These are phyloP conservation scores for Caenorhabditis latens DNA, from an alignment of 1,140 invertebrate species.

Conservation along the genomic window DNA sequence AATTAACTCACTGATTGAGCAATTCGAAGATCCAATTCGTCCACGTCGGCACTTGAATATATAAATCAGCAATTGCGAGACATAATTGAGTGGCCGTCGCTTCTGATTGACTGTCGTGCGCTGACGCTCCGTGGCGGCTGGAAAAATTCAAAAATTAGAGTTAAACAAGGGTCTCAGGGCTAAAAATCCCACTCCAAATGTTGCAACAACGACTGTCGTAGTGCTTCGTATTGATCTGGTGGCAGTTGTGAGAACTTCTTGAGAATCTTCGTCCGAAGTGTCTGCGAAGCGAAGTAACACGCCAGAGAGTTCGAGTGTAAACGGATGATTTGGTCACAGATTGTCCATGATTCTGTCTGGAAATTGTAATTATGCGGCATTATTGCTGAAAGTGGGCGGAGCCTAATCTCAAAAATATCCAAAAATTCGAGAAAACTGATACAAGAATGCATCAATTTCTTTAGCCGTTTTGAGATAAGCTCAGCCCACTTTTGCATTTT, in stretches of 20 bases:
- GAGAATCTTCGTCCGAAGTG: conserved; percentile 86
- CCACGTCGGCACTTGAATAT: conserved; percentile 94
- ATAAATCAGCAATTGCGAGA: conserved; percentile 90
- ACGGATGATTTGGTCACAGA: conserved; percentile 91
- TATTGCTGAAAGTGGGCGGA: neutral
- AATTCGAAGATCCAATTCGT: conserved; percentile 88
- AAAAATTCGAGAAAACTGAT: no score
- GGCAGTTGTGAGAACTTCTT: conserved; percentile 93
- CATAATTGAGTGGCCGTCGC: conserved; percentile 83
- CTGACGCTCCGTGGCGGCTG: conserved; percentile 51
- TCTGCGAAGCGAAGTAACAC: conserved; percentile 97
- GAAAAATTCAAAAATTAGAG: conserved; percentile 46
- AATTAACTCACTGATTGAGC: conserved; percentile 85
- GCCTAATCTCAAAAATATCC: no score
- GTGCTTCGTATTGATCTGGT: conserved; percentile 85
- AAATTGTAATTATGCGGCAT: conserved; percentile 69
- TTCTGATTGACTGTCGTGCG: conserved; percentile 60
- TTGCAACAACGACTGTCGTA: conserved; percentile 90
- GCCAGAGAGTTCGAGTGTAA: conserved; percentile 89
- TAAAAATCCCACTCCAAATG: conserved; percentile 89
- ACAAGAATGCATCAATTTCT: no score
- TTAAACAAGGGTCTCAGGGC: neutral
- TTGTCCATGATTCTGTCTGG: conserved; percentile 91
- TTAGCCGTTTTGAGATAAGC: no score
- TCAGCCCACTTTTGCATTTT: no score